Conservation (phyloP, 2,797 vertebrate species). For the Rhinophrynus dorsalis region DNA sequence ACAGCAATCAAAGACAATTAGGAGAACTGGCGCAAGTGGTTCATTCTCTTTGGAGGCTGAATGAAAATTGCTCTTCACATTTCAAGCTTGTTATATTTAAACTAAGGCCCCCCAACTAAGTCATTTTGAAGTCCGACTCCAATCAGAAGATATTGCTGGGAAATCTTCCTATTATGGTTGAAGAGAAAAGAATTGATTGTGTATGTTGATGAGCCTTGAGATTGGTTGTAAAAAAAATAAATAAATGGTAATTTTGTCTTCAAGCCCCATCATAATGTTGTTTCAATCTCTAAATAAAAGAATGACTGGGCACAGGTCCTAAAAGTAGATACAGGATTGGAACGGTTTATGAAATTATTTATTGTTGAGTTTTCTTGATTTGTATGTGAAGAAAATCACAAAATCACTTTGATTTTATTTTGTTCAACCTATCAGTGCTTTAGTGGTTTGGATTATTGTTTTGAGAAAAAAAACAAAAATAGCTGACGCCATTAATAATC, state of each 20-base stretch:
- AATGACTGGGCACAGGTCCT: conserved; percentile 30
- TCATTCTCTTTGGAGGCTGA: conserved; percentile 65
- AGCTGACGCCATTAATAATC: no score
- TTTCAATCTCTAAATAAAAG: conserved; percentile 55
- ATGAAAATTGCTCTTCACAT: conserved; percentile 74
- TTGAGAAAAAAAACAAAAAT: no score
- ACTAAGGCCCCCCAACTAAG: conserved; percentile 70
- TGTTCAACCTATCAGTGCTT: no score
- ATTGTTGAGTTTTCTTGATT: background rate
- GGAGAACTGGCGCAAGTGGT: conserved; percentile 70
- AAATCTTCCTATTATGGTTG: conserved; percentile 71
- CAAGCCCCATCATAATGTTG: conserved; percentile 59
- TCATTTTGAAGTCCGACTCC: conserved; percentile 68
- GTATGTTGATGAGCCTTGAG: conserved; percentile 73
- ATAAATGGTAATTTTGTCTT: conserved; percentile 63
- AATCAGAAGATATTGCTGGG: conserved; percentile 73
- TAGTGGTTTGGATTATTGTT: no score
- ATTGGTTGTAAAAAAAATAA: conserved; percentile 70
- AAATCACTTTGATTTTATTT: no score
- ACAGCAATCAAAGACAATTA: conserved; percentile 81
- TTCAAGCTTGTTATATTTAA: conserved; percentile 71
- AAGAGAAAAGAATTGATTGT: conserved; percentile 74
- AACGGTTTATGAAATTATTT: conserved; percentile 45
- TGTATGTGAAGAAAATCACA: background rate
- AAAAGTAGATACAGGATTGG: conserved; percentile 33